phyloP scores from a whole-genome alignment of 1,140 invertebrate genomes.

The Hyphantria cunea region DNA sequence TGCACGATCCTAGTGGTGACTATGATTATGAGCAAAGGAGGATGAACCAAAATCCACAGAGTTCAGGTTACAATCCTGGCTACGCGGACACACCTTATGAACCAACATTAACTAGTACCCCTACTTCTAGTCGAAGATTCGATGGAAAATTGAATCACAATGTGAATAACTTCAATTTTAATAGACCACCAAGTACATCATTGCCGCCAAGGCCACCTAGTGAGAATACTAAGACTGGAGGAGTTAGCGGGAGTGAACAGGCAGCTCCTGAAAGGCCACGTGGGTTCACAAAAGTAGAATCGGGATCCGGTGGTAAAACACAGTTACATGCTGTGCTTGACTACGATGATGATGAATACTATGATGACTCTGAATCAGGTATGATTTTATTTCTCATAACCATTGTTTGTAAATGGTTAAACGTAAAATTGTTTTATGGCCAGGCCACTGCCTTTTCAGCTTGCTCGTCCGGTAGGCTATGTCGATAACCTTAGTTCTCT shows the following conservation, averaged over 20 bases:
- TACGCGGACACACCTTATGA: conserved; percentile 63
- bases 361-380: conserved; percentile 72
- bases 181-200: conserved; percentile 45
- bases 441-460: no score
- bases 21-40: conserved; percentile 74
- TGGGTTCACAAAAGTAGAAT: conserved; percentile 82
- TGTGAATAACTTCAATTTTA: conserved; percentile 64
- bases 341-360: conserved; percentile 85
- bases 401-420: no score
- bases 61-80: conserved; percentile 52
- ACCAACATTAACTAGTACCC: conserved; percentile 54
- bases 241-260: conserved; percentile 46
- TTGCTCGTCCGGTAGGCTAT: no score
- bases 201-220: conserved; percentile 28
- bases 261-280: conserved; percentile 62
- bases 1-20: conserved; percentile 72
- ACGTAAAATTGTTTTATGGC: no score
- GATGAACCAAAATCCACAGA: conserved; percentile 48
- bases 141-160: conserved; percentile 64
- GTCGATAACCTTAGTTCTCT: no score
- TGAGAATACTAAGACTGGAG: conserved; percentile 42
- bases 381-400: no score
- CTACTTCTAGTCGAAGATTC: conserved; percentile 72
- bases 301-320: conserved; percentile 82
- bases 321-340: conserved; percentile 87